Conservation (phyloP, 2,888 invertebrate genomes). For the Apeira syringaria region DNA sequence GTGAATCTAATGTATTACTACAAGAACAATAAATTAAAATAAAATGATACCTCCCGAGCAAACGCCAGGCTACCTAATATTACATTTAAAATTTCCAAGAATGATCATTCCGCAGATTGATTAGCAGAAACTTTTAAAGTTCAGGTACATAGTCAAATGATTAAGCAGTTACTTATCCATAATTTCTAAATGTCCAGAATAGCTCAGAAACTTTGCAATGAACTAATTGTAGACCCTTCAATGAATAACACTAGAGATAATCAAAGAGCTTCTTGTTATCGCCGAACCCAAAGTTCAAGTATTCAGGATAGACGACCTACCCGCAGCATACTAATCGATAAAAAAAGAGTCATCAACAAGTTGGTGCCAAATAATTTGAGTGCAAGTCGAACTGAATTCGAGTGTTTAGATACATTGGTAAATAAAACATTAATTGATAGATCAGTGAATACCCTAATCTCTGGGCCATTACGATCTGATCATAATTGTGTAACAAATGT, state of each 20-base stretch:
- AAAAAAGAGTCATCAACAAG: conserved; percentile 44
- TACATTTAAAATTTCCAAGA: conserved; percentile 8
- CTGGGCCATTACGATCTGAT: conserved; percentile 49
- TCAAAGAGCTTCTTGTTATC: conserved; percentile 4
- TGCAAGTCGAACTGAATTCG: conserved; percentile 34
- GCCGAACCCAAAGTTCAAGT: conserved; percentile 17
- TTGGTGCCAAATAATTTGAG: conserved; percentile 32
- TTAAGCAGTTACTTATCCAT: not conserved
- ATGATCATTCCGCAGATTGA: conserved; percentile 10
- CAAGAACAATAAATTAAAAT: no score
- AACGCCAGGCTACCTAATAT: conserved; percentile 3
- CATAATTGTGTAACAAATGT: conserved; percentile 53
- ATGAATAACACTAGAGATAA: conserved; percentile 32
- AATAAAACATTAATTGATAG: conserved; percentile 41
- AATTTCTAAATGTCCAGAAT: conserved; percentile 50
- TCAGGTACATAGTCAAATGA: not conserved
- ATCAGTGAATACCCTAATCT: conserved; percentile 48
- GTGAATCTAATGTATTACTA: no score
- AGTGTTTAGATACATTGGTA: conserved; percentile 39
- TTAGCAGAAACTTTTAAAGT: not conserved
- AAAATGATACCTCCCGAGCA: conserved; percentile 14
- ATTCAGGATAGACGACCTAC: conserved; percentile 30
- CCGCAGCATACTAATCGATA: conserved; percentile 41
- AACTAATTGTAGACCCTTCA: conserved; percentile 49
- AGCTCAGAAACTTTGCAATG: conserved; percentile 55